A percentile compares a stretch with the other conserved stretches of the same genome.
Conservation (phyloP, 2,113 vertebrate species). For the Fregata magnificens region DNA sequence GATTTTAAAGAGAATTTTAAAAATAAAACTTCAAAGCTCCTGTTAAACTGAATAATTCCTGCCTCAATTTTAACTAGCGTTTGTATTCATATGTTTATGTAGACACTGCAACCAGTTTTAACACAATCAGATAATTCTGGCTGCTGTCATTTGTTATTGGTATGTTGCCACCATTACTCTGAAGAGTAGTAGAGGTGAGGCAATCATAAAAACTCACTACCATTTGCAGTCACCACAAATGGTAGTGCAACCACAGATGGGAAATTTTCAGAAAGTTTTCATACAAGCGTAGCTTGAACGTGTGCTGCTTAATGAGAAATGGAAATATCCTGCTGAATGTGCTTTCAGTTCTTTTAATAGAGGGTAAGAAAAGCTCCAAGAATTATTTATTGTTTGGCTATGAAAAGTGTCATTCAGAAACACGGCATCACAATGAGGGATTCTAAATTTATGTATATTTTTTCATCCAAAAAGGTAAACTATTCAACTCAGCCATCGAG, state of each 20-base stretch:
- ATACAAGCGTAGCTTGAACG: not conserved
- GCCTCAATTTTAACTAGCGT: not conserved
- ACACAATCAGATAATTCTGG: not conserved
- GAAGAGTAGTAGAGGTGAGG: not conserved
- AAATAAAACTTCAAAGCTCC: slow-evolving; percentile 15
- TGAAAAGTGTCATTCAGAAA: not conserved
- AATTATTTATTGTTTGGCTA: not conserved
- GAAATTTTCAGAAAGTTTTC: not conserved
- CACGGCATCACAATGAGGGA: not conserved
- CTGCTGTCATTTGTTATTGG: not conserved
- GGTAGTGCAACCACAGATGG: not conserved
- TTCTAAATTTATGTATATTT: not conserved
- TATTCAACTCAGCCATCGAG: not conserved
- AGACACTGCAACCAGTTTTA: not conserved
- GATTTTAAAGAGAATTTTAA: slow-evolving; percentile 29
- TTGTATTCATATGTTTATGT: not conserved
- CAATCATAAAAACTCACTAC: not conserved
- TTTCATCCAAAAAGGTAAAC: not conserved
- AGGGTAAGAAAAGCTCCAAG: not conserved
- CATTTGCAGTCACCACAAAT: not conserved
- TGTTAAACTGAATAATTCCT: not conserved
- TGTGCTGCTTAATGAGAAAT: not conserved
- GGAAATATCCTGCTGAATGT: not conserved
- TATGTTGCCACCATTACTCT: not conserved
- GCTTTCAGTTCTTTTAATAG: not conserved